A percentile compares a stretch with the other conserved stretches of the same genome.
Evolutionary conservation across 2,888 invertebrate species (phyloP).

Genomic region (Drosophila kuntzei): DNA sequence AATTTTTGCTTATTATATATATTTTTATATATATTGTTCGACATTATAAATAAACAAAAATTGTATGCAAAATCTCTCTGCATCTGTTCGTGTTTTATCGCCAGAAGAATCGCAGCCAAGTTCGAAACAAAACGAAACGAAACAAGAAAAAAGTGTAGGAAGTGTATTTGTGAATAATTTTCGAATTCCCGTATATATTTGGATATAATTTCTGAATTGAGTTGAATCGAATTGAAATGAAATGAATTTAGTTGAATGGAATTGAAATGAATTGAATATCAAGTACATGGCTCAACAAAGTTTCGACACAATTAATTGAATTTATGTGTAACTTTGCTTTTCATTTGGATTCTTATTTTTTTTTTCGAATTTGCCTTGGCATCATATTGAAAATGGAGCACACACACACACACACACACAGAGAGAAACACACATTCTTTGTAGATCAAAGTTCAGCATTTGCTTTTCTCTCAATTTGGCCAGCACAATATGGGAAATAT

Average conservation of each 20-base stretch:
- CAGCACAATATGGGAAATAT: slow-evolving; percentile 49
- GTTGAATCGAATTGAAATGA: slow-evolving; percentile 21
- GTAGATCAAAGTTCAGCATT: slow-evolving; percentile 68
- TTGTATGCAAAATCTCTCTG: slow-evolving; percentile 37
- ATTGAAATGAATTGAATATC: slow-evolving; percentile 37
- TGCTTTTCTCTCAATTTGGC: slow-evolving; percentile 26
- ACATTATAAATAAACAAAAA: slow-evolving; percentile 29
- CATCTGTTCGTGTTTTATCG: slow-evolving; percentile 36
- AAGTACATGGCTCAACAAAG: slow-evolving; percentile 53
- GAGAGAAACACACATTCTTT: slow-evolving; percentile 37
- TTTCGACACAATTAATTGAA: slow-evolving; percentile 60
- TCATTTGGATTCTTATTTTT: slow-evolving; percentile 35
- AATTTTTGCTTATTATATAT: slow-evolving; percentile 19
- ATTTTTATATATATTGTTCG: slow-evolving; percentile 8
- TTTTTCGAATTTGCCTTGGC: slow-evolving; percentile 26
- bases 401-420: slow-evolving; percentile 37
- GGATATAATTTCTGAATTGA: slow-evolving; percentile 7
- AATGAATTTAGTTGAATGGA: slow-evolving; percentile 17
- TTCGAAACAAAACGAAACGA: slow-evolving; percentile 6
- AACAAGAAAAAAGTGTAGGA: slow-evolving; percentile 19
- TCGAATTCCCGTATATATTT: slow-evolving; percentile 17
- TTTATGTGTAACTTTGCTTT: slow-evolving; percentile 68
- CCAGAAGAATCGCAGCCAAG: slow-evolving; percentile 13
- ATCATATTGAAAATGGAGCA: slow-evolving; percentile 63
- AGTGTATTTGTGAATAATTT: slow-evolving; percentile 25